Evolutionary conservation across 53 echinoderm and acorn worm species (phyloP).

Genomic region (Hippasteria phrygiana): DNA sequence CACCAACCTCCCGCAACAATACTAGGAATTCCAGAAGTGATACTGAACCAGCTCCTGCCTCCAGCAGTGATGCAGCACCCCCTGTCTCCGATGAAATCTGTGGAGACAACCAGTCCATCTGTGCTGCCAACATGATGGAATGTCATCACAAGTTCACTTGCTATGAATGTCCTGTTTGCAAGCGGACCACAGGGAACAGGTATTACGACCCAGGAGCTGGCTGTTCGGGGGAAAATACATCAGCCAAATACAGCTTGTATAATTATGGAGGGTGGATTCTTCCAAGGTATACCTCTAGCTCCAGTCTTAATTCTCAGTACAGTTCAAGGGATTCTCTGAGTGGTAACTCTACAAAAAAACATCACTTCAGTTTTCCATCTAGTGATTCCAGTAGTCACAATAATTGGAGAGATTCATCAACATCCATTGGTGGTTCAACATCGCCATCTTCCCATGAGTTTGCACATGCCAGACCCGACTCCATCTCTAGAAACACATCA

Average conservation of each 20-base stretch:
- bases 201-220: slow-evolving; percentile 15
- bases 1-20: not conserved
- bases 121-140: slow-evolving; percentile 3
- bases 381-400: not conserved
- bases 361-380: not conserved
- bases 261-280: not conserved
- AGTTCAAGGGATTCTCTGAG: not conserved
- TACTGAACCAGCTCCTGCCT: not conserved
- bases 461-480: not conserved
- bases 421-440: not conserved
- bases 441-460: not conserved
- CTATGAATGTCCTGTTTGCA: slow-evolving; percentile 16
- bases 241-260: not conserved
- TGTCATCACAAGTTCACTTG: slow-evolving; percentile 43
- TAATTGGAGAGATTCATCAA: too few relatives aligned
- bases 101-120: slow-evolving; percentile 19
- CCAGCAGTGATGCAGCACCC: not conserved
- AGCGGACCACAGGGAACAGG: slow-evolving; percentile 9
- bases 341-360: not conserved
- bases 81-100: not conserved
- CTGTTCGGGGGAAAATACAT: not conserved
- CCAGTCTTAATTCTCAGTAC: not conserved
- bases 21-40: not conserved
- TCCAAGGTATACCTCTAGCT: not conserved
- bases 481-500: not conserved